Evolutionary conservation across 2,797 vertebrate genomes (phyloP).

Genomic region (Buphagus erythrorhynchus): DNA sequence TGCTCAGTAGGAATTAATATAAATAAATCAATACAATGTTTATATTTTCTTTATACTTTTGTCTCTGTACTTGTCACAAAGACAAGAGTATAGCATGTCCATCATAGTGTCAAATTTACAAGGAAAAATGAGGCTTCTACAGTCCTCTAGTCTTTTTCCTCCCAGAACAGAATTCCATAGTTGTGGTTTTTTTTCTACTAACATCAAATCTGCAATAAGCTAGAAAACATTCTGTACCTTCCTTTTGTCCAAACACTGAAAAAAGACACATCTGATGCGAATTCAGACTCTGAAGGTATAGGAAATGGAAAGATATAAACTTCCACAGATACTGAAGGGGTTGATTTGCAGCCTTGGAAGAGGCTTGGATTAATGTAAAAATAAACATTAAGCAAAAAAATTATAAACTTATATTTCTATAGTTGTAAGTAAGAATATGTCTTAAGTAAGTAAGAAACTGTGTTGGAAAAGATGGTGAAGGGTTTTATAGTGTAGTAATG

Average conservation of each 20-base stretch:
- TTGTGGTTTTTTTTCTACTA: not conserved
- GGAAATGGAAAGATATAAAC: too few species aligned
- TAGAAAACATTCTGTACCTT: not conserved
- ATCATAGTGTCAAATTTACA: not conserved
- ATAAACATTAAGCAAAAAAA: too few species aligned
- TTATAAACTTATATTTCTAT: too few species aligned
- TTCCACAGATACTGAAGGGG: too few species aligned
- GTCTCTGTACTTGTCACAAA: not conserved
- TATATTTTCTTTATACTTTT: not conserved
- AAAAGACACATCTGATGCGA: not conserved
- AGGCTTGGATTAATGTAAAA: too few species aligned
- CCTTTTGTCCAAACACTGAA: not conserved
- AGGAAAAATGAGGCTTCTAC: not conserved
- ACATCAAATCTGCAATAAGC: not conserved
- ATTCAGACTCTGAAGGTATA: conserved; percentile 7
- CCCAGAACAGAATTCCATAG: not conserved
- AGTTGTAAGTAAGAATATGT: too few species aligned
- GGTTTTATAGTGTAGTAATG: too few species aligned
- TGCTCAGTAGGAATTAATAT: not conserved
- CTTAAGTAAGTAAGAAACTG: too few species aligned
- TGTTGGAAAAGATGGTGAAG: too few species aligned
- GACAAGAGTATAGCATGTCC: not conserved
- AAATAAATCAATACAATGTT: not conserved
- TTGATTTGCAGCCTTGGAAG: too few species aligned
- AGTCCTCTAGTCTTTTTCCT: not conserved